These are phyloP conservation scores for Planococcus citri DNA, from an alignment of 1,140 invertebrate genomes.

Conservation along the genomic window DNA sequence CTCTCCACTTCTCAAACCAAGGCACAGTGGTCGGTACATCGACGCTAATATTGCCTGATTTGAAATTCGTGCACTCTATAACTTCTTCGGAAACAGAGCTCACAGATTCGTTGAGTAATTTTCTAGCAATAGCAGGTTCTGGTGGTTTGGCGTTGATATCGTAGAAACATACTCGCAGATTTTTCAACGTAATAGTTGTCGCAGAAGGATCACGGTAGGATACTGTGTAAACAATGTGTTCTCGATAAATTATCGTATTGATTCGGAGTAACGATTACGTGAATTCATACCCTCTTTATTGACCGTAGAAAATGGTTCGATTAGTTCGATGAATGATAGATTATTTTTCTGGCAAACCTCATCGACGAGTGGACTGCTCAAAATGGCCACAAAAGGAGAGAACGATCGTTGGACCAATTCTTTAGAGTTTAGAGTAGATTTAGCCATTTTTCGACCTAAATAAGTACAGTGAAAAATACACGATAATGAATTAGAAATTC, in stretches of 20 bases:
- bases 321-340: constrained; percentile 72
- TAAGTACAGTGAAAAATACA: too few relatives aligned
- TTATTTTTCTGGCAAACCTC: constrained; percentile 79
- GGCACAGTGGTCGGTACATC: constrained; percentile 53
- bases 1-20: constrained; percentile 95
- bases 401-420: constrained; percentile 84
- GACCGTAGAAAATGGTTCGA: constrained; percentile 74
- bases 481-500: too few relatives aligned
- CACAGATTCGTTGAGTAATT: constrained; percentile 77
- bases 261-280: not conserved
- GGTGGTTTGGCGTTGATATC: constrained; percentile 68
- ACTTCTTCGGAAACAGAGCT: constrained; percentile 50
- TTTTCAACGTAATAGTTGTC: constrained; percentile 51
- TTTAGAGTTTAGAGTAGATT: constrained; percentile 52
- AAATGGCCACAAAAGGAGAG: constrained; percentile 72
- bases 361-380: constrained; percentile 69
- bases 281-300: not conserved
- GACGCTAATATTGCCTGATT: constrained; percentile 35
- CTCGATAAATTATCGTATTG: not conserved
- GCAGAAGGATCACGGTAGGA: constrained; percentile 74
- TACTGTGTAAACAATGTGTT: constrained; percentile 42
- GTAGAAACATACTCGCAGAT: constrained; percentile 64
- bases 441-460: too few relatives aligned
- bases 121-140: constrained; percentile 67
- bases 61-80: not conserved